phyloP scores from a whole-genome alignment of 2,113 vertebrate species.

The Semnornis frantzii region DNA sequence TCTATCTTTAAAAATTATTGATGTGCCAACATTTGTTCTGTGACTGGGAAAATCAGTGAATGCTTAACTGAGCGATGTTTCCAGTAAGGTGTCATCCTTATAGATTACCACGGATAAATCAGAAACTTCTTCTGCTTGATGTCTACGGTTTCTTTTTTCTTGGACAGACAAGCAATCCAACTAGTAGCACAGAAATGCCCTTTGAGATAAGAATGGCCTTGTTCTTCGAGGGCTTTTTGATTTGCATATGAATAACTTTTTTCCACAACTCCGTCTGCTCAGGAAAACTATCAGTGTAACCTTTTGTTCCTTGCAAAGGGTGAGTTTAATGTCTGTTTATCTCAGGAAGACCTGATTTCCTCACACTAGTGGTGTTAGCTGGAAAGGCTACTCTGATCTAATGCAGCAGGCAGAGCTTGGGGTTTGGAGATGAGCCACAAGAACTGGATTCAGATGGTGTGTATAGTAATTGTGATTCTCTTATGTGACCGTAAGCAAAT shows the following conservation, averaged over 20 bases:
- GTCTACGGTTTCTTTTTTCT: neutral
- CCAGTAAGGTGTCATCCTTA: neutral
- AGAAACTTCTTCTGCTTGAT: neutral
- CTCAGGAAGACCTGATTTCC: neutral
- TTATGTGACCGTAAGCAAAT: neutral
- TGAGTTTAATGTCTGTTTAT: neutral
- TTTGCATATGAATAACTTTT: neutral
- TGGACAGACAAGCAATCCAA: neutral
- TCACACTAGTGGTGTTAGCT: neutral
- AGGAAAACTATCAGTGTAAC: neutral
- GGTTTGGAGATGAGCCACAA: neutral
- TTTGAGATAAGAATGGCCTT: rapidly evolving
- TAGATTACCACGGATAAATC: neutral
- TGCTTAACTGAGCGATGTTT: neutral
- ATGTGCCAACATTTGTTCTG: neutral
- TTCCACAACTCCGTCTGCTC: neutral
- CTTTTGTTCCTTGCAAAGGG: neutral
- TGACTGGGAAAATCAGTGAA: neutral
- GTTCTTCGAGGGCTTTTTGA: neutral
- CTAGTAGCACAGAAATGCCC: neutral
- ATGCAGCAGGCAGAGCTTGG: neutral
- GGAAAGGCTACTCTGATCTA: neutral
- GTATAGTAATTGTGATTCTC: neutral
- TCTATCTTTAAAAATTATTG: neutral
- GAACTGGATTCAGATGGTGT: neutral